Evolutionary conservation across 1,140 invertebrate genomes (phyloP).

Genomic region (Lasaia peninsularis): DNA sequence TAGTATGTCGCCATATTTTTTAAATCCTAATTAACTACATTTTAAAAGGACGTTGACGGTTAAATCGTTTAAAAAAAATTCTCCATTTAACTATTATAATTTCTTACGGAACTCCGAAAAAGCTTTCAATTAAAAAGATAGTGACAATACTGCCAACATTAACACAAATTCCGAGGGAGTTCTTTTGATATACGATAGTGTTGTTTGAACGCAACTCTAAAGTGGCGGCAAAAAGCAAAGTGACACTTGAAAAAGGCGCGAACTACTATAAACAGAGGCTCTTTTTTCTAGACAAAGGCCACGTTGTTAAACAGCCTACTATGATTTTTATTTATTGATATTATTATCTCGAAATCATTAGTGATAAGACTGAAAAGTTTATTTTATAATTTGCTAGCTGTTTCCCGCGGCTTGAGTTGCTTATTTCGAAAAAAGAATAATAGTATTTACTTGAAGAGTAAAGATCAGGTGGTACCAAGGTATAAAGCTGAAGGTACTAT

Average conservation of each 20-base stretch:
- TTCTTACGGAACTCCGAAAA: constrained; percentile 39
- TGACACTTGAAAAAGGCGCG: constrained; percentile 75
- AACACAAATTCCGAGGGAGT: constrained; percentile 48
- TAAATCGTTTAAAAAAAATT: too few relatives aligned
- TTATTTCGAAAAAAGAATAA: too few relatives aligned
- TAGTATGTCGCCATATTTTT: too few relatives aligned
- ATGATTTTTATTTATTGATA: constrained; percentile 11
- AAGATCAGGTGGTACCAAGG: too few relatives aligned
- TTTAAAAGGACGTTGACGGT: too few relatives aligned
- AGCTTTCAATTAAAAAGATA: constrained; percentile 71
- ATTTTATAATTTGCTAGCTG: too few relatives aligned
- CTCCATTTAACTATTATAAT: too few relatives aligned
- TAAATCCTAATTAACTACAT: too few relatives aligned
- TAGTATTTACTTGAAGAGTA: too few relatives aligned
- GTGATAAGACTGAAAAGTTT: background rate
- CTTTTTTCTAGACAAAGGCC: constrained; percentile 55
- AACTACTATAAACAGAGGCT: constrained; percentile 68
- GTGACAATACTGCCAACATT: constrained; percentile 67
- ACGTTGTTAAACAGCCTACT: constrained; percentile 33
- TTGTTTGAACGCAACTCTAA: constrained; percentile 57
- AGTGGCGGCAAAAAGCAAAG: constrained; percentile 72
- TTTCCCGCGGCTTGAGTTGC: too few relatives aligned
- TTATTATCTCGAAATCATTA: background rate
- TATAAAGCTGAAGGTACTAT: too few relatives aligned
- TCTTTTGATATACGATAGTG: constrained; percentile 75